A percentile compares a stretch with the other conserved stretches of the same genome.
Evolutionary conservation across 2,888 invertebrate genomes (phyloP).

Genomic region (Drosophila prostipennis): DNA sequence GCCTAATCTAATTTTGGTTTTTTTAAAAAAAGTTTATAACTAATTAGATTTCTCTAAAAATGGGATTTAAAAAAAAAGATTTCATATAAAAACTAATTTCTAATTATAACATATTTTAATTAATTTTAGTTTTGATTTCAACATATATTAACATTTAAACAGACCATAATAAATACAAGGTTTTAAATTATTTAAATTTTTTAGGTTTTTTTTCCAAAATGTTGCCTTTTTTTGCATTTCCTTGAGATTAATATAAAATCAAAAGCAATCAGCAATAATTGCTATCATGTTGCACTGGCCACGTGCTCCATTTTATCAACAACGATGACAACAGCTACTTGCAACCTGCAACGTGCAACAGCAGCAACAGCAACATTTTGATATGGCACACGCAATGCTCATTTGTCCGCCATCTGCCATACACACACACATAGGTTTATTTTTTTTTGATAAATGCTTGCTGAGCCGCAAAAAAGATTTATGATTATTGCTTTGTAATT

Average conservation of each 20-base stretch:
- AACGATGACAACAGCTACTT: conserved; percentile 61
- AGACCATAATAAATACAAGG: no score
- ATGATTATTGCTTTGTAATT: conserved; percentile 79
- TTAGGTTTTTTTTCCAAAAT: no score
- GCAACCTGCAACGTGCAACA: conserved; percentile 16
- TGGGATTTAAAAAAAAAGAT: no score
- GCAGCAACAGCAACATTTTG: conserved; percentile 37
- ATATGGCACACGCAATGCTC: conserved; percentile 75
- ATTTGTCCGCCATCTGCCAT: conserved; percentile 71
- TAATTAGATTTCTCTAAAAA: no score
- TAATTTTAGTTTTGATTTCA: no score
- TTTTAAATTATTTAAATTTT: no score
- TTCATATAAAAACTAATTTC: no score
- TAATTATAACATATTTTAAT: no score
- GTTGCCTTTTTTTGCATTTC: no score
- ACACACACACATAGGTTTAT: conserved; percentile 35
- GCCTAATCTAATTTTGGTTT: no score
- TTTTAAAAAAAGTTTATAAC: no score
- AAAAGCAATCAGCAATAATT: conserved; percentile 65
- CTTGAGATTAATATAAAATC: conserved; percentile 67
- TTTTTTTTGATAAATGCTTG: conserved; percentile 72
- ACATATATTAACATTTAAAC: no score
- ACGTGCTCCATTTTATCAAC: conserved; percentile 69
- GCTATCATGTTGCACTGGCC: conserved; percentile 53
- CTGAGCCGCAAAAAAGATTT: conserved; percentile 78